These are phyloP conservation scores for Melieria omissa DNA, from an alignment of 2,888 invertebrate genomes.

Conservation along the genomic window DNA sequence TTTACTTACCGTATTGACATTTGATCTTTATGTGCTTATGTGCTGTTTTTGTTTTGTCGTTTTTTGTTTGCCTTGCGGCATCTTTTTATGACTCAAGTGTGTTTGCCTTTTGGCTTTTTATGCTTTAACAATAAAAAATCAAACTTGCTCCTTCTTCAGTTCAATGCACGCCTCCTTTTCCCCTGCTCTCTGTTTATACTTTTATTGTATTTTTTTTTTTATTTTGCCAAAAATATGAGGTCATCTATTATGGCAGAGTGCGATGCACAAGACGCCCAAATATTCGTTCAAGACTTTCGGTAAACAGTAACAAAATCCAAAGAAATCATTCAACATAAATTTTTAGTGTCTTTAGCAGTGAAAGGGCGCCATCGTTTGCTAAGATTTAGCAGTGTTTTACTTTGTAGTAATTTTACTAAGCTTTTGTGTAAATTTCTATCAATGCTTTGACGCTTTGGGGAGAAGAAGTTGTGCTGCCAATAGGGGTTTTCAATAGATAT, in stretches of 20 bases:
- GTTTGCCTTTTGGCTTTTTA: conserved; percentile 67
- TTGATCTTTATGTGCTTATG: conserved; percentile 62
- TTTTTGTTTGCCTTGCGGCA: conserved; percentile 63
- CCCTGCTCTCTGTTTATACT: not conserved
- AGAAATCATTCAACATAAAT: conserved; percentile 25
- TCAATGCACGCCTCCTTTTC: conserved; percentile 17
- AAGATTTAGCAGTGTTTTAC: too few species aligned
- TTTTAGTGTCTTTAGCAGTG: conserved; percentile 20
- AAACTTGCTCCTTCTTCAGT: conserved; percentile 50
- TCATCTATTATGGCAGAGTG: conserved; percentile 57
- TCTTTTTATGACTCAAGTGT: conserved; percentile 66
- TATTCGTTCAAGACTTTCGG: conserved; percentile 53
- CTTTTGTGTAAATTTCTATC: too few species aligned
- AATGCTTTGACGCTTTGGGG: too few species aligned
- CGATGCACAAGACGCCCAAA: conserved; percentile 45
- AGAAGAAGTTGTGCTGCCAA: too few species aligned
- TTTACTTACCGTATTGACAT: conserved; percentile 58
- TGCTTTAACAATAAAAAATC: conserved; percentile 65
- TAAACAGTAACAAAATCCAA: conserved; percentile 48
- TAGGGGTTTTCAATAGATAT: too few species aligned
- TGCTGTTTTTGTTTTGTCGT: conserved; percentile 31
- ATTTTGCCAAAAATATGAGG: conserved; percentile 58
- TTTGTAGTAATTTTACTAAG: too few species aligned
- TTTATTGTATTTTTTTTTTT: conserved; percentile 25
- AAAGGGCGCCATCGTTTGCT: too few species aligned